Percentiles rank a stretch among this genome's conserved stretches.
Evolutionary conservation across 2,888 invertebrate species (phyloP).

Genomic region (Torymus tubicola): DNA sequence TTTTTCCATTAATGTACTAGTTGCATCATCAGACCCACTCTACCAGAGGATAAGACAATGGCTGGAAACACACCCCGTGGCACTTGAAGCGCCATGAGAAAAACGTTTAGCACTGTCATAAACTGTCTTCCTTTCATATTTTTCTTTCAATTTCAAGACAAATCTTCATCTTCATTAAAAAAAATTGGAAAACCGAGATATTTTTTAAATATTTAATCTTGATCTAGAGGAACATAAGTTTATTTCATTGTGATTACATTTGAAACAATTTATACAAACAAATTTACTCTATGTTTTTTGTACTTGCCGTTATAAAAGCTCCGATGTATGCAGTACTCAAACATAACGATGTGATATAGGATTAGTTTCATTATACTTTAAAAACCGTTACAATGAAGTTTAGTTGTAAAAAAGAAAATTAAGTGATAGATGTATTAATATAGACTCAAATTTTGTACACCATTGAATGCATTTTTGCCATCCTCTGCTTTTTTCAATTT

Average conservation of each 20-base stretch:
- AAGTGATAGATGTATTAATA: conserved; percentile 26
- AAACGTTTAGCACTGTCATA: conserved; percentile 44
- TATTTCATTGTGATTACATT: conserved; percentile 12
- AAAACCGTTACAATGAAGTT: conserved; percentile 25
- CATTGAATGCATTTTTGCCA: conserved; percentile 42
- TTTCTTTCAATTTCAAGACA: conserved; percentile 38
- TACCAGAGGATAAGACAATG: conserved; percentile 40
- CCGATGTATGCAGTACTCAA: conserved; percentile 39
- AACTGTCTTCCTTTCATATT: conserved; percentile 44
- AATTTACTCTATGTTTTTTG: conserved; percentile 46
- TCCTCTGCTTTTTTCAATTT: conserved; percentile 22
- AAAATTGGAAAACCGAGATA: conserved; percentile 17
- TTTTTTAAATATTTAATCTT: conserved; percentile 14
- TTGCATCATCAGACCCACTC: conserved; percentile 24
- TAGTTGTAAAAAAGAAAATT: conserved; percentile 36
- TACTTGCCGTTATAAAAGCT: conserved; percentile 29
- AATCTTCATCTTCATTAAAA: conserved; percentile 8
- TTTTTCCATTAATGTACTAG: conserved; percentile 49
- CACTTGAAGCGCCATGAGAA: conserved; percentile 7
- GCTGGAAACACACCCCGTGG: conserved; percentile 19
- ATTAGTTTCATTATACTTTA: conserved; percentile 36
- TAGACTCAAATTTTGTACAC: conserved; percentile 40
- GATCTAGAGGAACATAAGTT: conserved; percentile 20
- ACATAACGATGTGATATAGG: conserved; percentile 50
- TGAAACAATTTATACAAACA: conserved; percentile 22